Evolutionary conservation across 35 echinoderm and acorn worm species (phyloP).

Genomic region (Apostichopus parvimensis): DNA sequence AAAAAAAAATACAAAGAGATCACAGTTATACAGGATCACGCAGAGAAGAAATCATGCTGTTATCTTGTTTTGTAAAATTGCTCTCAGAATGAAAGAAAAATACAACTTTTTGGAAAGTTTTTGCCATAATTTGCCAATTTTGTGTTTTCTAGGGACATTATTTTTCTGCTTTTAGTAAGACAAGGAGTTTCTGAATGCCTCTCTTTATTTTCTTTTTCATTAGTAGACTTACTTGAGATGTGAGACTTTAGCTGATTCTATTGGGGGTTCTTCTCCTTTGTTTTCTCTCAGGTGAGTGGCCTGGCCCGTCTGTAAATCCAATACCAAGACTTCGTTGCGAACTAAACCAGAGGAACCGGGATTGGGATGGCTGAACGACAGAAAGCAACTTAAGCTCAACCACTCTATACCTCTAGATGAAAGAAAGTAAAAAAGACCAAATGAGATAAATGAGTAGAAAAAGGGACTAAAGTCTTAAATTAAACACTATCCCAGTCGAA

Average conservation of each 20-base stretch:
- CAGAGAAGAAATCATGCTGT: too few relatives aligned
- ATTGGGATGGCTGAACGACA: constrained; percentile 91
- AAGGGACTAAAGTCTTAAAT: too few relatives aligned
- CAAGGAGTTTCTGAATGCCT: neutral
- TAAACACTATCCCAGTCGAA: too few relatives aligned
- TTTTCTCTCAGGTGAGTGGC: constrained; percentile 79
- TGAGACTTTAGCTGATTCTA: constrained; percentile 84
- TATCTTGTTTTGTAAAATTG: too few relatives aligned
- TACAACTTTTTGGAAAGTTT: too few relatives aligned
- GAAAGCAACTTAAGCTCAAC: constrained; percentile 85
- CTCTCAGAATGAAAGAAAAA: too few relatives aligned
- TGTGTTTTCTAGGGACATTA: too few relatives aligned
- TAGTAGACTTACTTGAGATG: constrained; percentile 73
- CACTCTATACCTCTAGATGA: constrained; percentile 81
- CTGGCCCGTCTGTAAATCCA: constrained; percentile 85
- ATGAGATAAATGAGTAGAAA: too few relatives aligned
- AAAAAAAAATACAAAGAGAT: too few relatives aligned
- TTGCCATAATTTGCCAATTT: too few relatives aligned
- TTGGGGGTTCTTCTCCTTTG: constrained; percentile 92
- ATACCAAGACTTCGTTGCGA: constrained; percentile 84
- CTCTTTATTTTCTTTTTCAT: neutral
- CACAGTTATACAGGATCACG: too few relatives aligned
- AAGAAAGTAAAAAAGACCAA: neutral
- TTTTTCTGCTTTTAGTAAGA: too few relatives aligned
- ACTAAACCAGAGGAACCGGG: constrained; percentile 81